These are phyloP conservation scores for Poecile atricapillus DNA, from an alignment of 2,113 vertebrate species.

Conservation along the genomic window DNA sequence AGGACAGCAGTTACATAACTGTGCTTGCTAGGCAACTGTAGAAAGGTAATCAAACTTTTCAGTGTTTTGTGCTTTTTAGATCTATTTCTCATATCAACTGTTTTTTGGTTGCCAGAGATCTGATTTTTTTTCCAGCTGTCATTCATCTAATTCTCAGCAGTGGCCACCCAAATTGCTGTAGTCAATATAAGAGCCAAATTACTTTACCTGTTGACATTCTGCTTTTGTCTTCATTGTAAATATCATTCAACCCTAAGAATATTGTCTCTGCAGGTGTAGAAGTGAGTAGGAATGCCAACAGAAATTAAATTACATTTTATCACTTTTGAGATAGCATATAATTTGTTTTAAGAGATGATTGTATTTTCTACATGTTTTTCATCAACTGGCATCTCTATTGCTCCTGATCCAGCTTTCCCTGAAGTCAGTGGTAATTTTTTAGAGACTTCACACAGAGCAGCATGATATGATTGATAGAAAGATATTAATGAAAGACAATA, in stretches of 20 bases:
- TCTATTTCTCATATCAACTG: neutral
- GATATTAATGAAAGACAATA: neutral
- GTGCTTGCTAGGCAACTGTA: neutral
- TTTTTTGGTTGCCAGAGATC: neutral
- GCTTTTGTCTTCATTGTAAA: constrained; percentile 15
- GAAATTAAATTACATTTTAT: constrained; percentile 37
- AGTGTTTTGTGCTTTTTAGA: neutral
- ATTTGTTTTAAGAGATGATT: constrained; percentile 12
- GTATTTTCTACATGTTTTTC: neutral
- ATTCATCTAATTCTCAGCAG: constrained; percentile 28
- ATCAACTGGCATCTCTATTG: neutral
- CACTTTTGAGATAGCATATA: neutral
- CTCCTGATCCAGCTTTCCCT: neutral
- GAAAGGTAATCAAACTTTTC: constrained; percentile 2
- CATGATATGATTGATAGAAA: neutral
- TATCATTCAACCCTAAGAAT: neutral
- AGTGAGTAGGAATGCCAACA: neutral
- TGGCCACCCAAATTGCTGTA: neutral
- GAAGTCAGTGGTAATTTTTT: neutral
- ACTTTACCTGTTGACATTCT: neutral
- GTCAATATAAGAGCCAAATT: neutral
- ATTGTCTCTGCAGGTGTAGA: constrained; percentile 3
- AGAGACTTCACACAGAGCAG: neutral
- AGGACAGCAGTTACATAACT: neutral
- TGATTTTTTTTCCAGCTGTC: constrained; percentile 9